Conservation (phyloP, 2,888 invertebrate genomes). For the Calliopum simillimum region DNA sequence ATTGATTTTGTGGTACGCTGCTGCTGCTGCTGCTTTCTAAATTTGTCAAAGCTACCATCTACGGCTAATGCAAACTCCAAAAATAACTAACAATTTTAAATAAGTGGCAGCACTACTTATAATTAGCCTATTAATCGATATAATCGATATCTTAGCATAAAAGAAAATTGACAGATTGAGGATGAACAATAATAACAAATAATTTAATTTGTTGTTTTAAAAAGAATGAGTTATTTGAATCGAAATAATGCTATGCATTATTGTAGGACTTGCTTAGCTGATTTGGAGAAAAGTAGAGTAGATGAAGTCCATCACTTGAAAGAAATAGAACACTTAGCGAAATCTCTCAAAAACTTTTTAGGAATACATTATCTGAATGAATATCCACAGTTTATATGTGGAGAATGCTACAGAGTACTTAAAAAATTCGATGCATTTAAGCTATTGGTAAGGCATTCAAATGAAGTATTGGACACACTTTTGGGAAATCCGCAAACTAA, state of each 20-base stretch:
- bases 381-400: constrained; percentile 38
- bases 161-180: too few relatives aligned
- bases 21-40: too few relatives aligned
- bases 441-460: constrained; percentile 39
- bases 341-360: constrained; percentile 19
- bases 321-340: constrained; percentile 32
- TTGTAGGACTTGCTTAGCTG: constrained; percentile 37
- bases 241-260: constrained; percentile 36
- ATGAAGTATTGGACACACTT: constrained; percentile 31
- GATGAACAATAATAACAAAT: neutral
- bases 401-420: constrained; percentile 34
- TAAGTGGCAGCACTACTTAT: too few relatives aligned
- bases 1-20: too few relatives aligned
- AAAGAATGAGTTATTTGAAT: constrained; percentile 17
- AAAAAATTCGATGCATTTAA: constrained; percentile 36
- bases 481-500: neutral
- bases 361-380: constrained; percentile 2
- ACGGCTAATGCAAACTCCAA: too few relatives aligned
- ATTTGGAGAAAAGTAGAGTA: constrained; percentile 22
- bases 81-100: too few relatives aligned
- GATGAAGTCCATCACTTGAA: constrained; percentile 30
- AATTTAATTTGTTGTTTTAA: too few relatives aligned
- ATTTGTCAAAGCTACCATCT: too few relatives aligned
- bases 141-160: too few relatives aligned
- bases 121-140: too few relatives aligned